Base-by-base conservation (phyloP, 2,797 vertebrate species). In the Cheirogaleus major region DNA sequence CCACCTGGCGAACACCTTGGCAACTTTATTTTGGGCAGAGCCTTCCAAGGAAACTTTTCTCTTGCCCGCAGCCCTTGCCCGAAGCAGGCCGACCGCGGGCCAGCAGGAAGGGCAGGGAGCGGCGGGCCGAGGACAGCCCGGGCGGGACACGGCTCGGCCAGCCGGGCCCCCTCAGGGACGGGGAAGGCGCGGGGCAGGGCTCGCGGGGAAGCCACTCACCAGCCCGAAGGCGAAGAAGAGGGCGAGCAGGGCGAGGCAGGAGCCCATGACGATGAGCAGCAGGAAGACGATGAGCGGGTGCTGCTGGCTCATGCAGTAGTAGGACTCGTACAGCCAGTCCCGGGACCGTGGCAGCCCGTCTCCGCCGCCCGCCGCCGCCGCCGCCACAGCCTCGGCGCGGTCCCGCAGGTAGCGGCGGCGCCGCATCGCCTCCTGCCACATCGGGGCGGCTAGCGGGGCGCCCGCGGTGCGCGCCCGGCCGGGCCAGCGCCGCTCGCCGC, bases 281-380 rank as follows among this genome's bases (percentile, higher is more conserved):
- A 99, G 98, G 98, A 99, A 99, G 98, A 99, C 99, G 98, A 99
- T 99, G 96, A 99, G 99, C 90, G 99, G 99, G 99, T 99, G 99
- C 99, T 99, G 99, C 98, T 99, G 99, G 99, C 99, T 99, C 99
- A 99, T 99, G 98, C 99, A 99, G 98, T 99, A 99, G 99, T 99
- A 99, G 91, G 99, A 99, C 99, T 99, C 99, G 57, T 99, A 99
- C 22, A 99, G 99, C 99, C 99, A 99, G 99, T 99, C 99, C 95
- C 99, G 99, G 97, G 99, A 99, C 98, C 98, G 99, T 96, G 81
- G 98, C 95, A 84, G 98, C 89, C 98, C 97, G 30, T 93, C 97
- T 82, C 94, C 95, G 93, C 89, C 96, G 81, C 97, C 96, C 95
- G 97, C 96, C 27, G 96, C 99, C n/a, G 98, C 98, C 96, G 99